Evolutionary conservation across 2,797 vertebrate species (phyloP), one percentile per base, ranked within the genome.

Genomic region (Lagocephalus sceleratus): DNA sequence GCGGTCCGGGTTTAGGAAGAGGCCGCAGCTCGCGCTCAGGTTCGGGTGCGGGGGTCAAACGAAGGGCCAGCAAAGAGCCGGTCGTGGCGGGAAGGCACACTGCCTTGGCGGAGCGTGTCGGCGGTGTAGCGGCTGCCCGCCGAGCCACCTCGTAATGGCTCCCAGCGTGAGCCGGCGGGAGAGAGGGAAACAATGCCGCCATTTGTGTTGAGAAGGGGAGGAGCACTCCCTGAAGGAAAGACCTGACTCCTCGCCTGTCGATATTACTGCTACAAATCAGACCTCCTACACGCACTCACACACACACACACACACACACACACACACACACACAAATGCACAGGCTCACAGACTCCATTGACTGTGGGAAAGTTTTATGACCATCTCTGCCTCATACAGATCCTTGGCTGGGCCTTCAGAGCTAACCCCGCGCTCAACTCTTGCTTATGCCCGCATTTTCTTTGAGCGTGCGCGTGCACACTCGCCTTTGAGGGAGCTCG

Each of bases 251-350:
- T 58, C 63, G 61, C 62, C 66, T 83, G 81, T 86, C 63, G 76
- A 84, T 89, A 89, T 88, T 89, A 76, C 78, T 57, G 80, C 85
- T 75, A 88, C 87, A 89, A 89, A 89, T 89, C 86, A 89, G 77
- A 74, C 73, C 76, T 88, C 75, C 75, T 76, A 79, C 77, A 73
- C 71, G 26, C 55, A 78, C 12, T 75, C 73, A 85, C 71, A 77
- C 68, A 63, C 74, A 74, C 78, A 75, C 70, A 79, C 63, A 69
- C 63, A 66, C 64, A 66, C 62, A 42, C 52, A 48, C 65, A 63
- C 47, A 51, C 53, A 54, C 49, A 71, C 44, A 25, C 47, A 49
- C 66, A 65, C 49, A 71, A 43, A 25, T 45, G 47, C 66, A 65
- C 57, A 58, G 57, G 22, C 54, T 53, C 39, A 54, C 58, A 50